Evolutionary conservation across 2,113 vertebrate genomes (phyloP), one percentile per base, ranked within the genome.

Genomic region (Callipepla californica): DNA sequence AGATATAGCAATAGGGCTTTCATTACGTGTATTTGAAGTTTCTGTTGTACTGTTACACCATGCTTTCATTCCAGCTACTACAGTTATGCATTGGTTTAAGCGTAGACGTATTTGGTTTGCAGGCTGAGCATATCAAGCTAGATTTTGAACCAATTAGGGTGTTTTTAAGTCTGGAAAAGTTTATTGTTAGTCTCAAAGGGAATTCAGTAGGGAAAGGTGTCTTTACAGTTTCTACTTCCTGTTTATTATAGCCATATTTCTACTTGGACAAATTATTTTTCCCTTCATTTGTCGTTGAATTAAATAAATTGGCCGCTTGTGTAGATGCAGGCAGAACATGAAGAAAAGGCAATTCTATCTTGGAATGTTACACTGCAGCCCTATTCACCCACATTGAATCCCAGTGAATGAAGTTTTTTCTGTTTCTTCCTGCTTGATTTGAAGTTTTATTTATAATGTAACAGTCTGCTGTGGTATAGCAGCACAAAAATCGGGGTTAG

Each of bases 281-380:
- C n/a, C 44, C 6, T 67, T 94, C 16, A 53, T 93, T 94, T 1
- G 0, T 45, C 36, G 69, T 83, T 6, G 8, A 58, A 57, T 88
- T 90, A 90, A 88, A 80, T 95, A 85, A 94, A 85, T 92, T 91
- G 87, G 18, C 76, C 85, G 50, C 51, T 80, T 90, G 67, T 47
- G 40, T 90, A 80, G 75, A 36, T 59, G 48, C 3, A 44, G 40
- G 32, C 15, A 65, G 61, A 78, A 36, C 68, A 86, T 21, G 74
- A 94, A 90, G 68, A 74, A 88, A 78, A 87, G 70, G 75, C 73
- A 80, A 4, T 94, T 89, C 72, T 94, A 28, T 53, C 66, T 89
- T 63, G 86, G 47, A 95, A 96, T 2, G 6, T 75, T 93, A 18
- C 1, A 3, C 77, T 65, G 57, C 57, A 93, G 66, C 69, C 69